These are phyloP conservation scores for Paradoxurus hermaphroditus DNA, from an alignment of 2,113 vertebrate genomes.

Conservation along the genomic window DNA sequence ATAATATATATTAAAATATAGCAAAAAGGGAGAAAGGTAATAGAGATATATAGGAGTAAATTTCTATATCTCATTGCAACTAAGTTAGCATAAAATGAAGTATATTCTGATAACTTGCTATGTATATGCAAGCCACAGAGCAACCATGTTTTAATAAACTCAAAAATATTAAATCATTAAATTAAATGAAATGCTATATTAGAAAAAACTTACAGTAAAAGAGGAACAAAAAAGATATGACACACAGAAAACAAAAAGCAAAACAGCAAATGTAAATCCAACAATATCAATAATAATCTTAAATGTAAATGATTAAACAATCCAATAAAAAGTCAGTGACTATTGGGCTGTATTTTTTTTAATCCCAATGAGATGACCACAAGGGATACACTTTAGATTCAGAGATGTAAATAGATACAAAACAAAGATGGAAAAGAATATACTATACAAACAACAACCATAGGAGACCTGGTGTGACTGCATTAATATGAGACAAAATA, in stretches of 20 bases:
- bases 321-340: neutral
- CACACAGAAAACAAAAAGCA: neutral
- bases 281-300: neutral
- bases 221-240: neutral
- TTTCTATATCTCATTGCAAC: neutral
- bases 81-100: neutral
- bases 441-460: neutral
- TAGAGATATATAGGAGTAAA: neutral
- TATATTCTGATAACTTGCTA: neutral
- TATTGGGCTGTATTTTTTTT: neutral
- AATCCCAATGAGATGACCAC: neutral
- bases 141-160: neutral
- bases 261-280: neutral
- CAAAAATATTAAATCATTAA: neutral
- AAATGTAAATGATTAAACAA: neutral
- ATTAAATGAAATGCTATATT: neutral
- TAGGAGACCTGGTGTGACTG: neutral
- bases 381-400: neutral
- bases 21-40: neutral
- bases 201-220: neutral
- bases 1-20: neutral
- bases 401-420: neutral
- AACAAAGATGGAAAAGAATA: neutral
- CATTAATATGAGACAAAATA: neutral
- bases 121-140: neutral